Percentiles rank a stretch among this genome's conserved stretches.
Conservation (phyloP, 2,113 vertebrate species). For the Ophiodon elongatus region DNA sequence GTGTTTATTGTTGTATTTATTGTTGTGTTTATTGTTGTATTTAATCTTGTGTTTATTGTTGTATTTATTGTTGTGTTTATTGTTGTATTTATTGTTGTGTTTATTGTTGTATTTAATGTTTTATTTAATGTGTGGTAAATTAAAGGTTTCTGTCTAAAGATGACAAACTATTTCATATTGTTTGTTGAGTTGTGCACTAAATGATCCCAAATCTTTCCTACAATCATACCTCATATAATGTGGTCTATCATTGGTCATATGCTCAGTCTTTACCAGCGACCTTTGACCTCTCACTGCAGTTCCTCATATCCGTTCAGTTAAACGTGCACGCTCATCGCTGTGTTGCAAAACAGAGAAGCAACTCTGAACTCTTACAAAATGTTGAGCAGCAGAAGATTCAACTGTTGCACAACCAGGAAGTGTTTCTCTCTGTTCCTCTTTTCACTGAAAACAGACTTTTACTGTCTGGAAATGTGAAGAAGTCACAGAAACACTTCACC, state of each 20-base stretch:
- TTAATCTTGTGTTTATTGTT: too few species aligned
- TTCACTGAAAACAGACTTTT: background rate
- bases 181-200: too few species aligned
- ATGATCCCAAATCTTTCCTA: background rate
- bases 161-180: too few species aligned
- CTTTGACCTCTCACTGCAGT: constrained; percentile 16
- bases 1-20: too few species aligned
- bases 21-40: too few species aligned
- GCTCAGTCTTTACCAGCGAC: background rate
- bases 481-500: background rate
- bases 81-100: too few species aligned
- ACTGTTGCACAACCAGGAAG: constrained; percentile 48
- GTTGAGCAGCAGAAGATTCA: constrained; percentile 2
- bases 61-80: too few species aligned
- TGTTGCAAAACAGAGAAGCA: constrained; percentile 27
- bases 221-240: background rate
- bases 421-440: constrained; percentile 58
- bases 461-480: background rate
- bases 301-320: background rate
- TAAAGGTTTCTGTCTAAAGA: too few species aligned
- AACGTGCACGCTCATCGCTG: background rate
- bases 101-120: too few species aligned
- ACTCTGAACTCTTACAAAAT: constrained; percentile 27
- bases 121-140: too few species aligned
- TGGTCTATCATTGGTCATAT: background rate